These are phyloP conservation scores for Gymnoscopelus braueri DNA, from an alignment of 2,797 vertebrate genomes.

Conservation along the genomic window DNA sequence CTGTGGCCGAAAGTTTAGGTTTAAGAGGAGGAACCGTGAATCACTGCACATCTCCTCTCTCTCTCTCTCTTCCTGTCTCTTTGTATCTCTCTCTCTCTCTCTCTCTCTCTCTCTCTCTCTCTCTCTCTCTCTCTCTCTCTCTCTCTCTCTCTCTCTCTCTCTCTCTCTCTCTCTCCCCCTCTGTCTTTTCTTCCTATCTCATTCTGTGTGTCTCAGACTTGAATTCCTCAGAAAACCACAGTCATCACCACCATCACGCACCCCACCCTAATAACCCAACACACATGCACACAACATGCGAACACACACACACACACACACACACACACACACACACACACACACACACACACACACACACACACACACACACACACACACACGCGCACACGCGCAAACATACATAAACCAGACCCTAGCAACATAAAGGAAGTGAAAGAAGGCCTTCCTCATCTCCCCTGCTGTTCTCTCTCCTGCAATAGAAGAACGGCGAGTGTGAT, in stretches of 20 bases:
- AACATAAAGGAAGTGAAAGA: constrained; percentile 82
- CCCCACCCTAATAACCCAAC: constrained; percentile 64
- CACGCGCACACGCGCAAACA: constrained; percentile 1
- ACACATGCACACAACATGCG: constrained; percentile 33
- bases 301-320: constrained; percentile 6
- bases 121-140: constrained; percentile 31
- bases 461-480: constrained; percentile 46
- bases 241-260: constrained; percentile 58
- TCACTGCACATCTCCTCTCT: constrained; percentile 52
- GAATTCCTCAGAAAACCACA: constrained; percentile 73
- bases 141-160: constrained; percentile 34
- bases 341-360: background rate
- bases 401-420: constrained; percentile 48
- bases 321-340: constrained; percentile 11
- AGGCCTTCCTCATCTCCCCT: constrained; percentile 70
- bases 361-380: background rate
- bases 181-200: constrained; percentile 33
- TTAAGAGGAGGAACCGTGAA: constrained; percentile 71
- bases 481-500: constrained; percentile 3
- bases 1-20: constrained; percentile 56
- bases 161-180: constrained; percentile 17
- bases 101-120: background rate
- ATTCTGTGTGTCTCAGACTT: constrained; percentile 42
- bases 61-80: background rate
- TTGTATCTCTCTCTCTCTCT: background rate